A percentile compares a stretch with the other conserved stretches of the same genome.
These are phyloP conservation scores for Metopia argyrocephala DNA, from an alignment of 2,888 invertebrate genomes.

Conservation along the genomic window DNA sequence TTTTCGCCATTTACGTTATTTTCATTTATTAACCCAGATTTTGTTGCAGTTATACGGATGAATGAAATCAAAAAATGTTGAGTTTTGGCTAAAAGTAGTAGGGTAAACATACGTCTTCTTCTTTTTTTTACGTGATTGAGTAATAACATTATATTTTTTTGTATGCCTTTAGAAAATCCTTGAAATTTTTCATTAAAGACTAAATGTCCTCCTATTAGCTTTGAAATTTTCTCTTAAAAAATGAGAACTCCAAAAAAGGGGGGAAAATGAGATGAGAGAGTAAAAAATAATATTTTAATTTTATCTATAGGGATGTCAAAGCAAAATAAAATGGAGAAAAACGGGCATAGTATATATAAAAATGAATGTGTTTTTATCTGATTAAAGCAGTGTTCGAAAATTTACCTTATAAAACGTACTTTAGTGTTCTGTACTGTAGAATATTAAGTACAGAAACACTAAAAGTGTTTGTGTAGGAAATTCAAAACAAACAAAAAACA, in stretches of 20 bases:
- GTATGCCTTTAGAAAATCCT: constrained; percentile 39
- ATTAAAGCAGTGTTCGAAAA: too few species aligned
- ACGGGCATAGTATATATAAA: too few species aligned
- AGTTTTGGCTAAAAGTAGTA: constrained; percentile 10
- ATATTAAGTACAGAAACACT: too few species aligned
- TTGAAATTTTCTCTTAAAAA: constrained; percentile 12
- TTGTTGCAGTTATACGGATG: constrained; percentile 11
- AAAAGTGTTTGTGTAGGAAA: too few species aligned
- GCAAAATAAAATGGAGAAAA: background rate
- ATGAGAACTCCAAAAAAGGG: background rate
- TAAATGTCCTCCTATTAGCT: constrained; percentile 12
- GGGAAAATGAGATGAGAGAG: background rate
- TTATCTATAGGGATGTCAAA: background rate
- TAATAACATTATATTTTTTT: constrained; percentile 4
- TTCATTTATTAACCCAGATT: constrained; percentile 5
- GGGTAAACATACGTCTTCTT: background rate
- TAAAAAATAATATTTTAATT: background rate
- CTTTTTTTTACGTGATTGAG: constrained; percentile 26
- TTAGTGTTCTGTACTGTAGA: too few species aligned
- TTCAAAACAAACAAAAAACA: too few species aligned
- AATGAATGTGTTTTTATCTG: too few species aligned
- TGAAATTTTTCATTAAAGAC: constrained; percentile 36
- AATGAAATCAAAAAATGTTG: background rate
- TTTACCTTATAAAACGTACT: too few species aligned
- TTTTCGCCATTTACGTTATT: background rate